Conservation (phyloP, 2,113 vertebrate genomes). For the Accipiter virgatus region DNA sequence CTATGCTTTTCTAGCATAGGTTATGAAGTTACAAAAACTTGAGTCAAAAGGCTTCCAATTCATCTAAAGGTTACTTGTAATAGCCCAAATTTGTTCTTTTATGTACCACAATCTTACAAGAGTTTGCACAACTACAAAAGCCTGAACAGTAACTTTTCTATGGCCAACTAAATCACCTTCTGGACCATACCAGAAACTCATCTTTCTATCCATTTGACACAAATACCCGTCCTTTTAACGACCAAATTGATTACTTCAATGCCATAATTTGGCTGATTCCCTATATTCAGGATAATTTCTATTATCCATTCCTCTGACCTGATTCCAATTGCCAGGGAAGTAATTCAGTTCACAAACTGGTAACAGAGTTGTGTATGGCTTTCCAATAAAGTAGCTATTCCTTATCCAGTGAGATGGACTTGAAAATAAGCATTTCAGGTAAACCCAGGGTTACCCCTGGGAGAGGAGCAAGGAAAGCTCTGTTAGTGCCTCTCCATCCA, state of each 20-base stretch:
- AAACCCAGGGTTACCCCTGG: neutral
- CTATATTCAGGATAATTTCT: neutral
- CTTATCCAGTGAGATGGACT: neutral
- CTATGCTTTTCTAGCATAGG: neutral
- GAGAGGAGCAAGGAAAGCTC: slow-evolving; percentile 22
- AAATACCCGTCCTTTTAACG: neutral
- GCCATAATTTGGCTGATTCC: neutral
- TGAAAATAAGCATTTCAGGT: neutral
- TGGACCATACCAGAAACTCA: neutral
- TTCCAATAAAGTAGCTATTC: neutral
- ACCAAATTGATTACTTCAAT: neutral
- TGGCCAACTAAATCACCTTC: neutral
- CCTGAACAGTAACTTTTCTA: neutral
- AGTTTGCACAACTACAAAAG: neutral
- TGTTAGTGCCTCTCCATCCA: slow-evolving; percentile 12
- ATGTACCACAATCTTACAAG: neutral
- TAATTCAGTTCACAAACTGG: neutral
- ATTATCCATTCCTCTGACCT: neutral
- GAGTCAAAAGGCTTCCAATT: neutral
- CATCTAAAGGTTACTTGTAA: neutral
- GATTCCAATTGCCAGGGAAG: neutral
- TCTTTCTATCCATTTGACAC: neutral
- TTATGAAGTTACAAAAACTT: neutral
- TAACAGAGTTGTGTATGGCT: neutral
- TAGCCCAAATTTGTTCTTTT: rapidly evolving